phyloP scores from a whole-genome alignment of 1,140 invertebrate genomes.

The Sarcophaga bullata region DNA sequence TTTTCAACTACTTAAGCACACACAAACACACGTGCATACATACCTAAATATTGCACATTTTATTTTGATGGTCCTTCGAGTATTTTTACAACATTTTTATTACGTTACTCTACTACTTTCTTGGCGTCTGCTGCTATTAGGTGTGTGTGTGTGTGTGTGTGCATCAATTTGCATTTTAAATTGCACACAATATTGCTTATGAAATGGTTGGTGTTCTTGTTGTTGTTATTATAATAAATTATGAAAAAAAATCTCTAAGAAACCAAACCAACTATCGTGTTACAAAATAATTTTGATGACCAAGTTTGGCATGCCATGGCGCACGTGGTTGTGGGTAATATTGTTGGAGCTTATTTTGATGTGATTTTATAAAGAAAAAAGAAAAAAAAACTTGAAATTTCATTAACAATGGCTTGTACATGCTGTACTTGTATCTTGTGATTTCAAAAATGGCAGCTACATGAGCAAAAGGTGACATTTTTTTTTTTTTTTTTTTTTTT shows the following conservation, averaged over 20 bases:
- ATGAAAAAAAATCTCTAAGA: not conserved
- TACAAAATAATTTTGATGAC: conserved; percentile 10
- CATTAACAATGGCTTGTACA: too few species aligned
- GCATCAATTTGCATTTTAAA: conserved; percentile 12
- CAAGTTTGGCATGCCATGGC: not conserved
- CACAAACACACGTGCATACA: not conserved
- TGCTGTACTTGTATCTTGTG: not conserved
- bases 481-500: too few species aligned
- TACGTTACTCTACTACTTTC: not conserved
- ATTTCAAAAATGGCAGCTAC: not conserved
- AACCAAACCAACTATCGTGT: not conserved
- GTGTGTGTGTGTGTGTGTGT: not conserved
- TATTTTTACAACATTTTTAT: not conserved
- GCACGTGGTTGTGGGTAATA: too few species aligned
- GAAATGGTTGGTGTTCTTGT: not conserved
- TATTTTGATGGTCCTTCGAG: not conserved
- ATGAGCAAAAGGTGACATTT: conserved; percentile 4
- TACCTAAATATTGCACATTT: not conserved
- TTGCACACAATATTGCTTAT: conserved; percentile 7
- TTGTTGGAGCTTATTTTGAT: too few species aligned
- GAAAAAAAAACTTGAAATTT: too few species aligned
- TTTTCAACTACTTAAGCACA: not conserved
- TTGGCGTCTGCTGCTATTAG: not conserved
- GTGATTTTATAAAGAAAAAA: too few species aligned
- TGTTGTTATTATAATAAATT: too few species aligned